These are phyloP conservation scores for Cebidichthys violaceus DNA, from an alignment of 2,113 vertebrate genomes.

Conservation along the genomic window DNA sequence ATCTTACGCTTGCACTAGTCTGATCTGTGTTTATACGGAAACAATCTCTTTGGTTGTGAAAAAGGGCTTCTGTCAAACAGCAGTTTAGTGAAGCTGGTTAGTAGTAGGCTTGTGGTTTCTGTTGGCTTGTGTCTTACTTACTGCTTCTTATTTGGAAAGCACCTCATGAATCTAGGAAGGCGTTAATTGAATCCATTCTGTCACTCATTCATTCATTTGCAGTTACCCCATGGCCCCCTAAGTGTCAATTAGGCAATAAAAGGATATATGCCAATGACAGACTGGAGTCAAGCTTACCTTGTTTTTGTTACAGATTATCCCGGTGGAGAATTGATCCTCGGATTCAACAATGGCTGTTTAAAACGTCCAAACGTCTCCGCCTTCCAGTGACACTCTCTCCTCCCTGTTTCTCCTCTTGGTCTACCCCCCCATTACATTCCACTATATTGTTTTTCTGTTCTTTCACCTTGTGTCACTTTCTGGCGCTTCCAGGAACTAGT, in stretches of 20 bases:
- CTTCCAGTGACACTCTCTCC: constrained; percentile 8
- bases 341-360: constrained; percentile 29
- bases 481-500: not conserved
- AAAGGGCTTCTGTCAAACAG: not conserved
- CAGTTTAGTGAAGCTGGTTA: not conserved
- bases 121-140: not conserved
- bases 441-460: not conserved
- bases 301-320: constrained; percentile 49
- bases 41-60: no score
- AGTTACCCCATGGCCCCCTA: not conserved
- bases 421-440: not conserved
- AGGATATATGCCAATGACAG: not conserved
- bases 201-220: not conserved
- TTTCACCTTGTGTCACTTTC: not conserved
- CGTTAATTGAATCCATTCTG: not conserved
- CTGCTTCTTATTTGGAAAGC: not conserved
- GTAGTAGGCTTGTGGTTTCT: not conserved
- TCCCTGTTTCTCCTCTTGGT: not conserved
- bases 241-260: not conserved
- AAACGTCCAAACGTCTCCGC: not conserved
- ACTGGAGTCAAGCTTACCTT: not conserved
- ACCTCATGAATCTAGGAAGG: not conserved
- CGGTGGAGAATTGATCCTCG: not conserved
- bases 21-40: not conserved
- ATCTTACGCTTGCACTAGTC: not conserved